phyloP scores from a whole-genome alignment of 2,797 vertebrate genomes.

The Chromobotia macracanthus region DNA sequence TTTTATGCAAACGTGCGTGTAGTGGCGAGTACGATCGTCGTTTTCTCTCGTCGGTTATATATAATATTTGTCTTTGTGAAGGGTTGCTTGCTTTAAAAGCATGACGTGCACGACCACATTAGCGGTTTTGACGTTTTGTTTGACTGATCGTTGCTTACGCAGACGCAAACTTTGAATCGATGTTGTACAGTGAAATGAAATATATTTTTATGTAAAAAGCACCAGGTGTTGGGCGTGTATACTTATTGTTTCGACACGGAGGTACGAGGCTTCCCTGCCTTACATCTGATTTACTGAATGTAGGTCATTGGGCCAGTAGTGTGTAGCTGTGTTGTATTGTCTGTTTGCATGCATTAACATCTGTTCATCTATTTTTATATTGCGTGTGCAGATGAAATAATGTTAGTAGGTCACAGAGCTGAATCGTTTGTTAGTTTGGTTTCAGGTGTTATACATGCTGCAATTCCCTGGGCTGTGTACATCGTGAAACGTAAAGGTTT shows the following conservation, averaged over 20 bases:
- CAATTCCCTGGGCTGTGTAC: not conserved
- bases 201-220: not conserved
- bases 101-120: too few relatives aligned
- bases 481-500: too few relatives aligned
- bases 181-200: too few relatives aligned
- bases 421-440: not conserved
- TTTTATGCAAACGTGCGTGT: not conserved
- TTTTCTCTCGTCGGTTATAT: not conserved
- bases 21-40: not conserved
- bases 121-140: too few relatives aligned
- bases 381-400: not conserved
- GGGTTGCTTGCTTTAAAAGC: too few relatives aligned
- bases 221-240: not conserved
- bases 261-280: constrained; percentile 75
- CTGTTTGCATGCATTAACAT: constrained; percentile 5
- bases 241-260: constrained; percentile 36
- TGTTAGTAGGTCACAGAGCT: constrained; percentile 6
- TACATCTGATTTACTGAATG: constrained; percentile 69
- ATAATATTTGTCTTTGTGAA: too few relatives aligned
- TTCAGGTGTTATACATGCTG: not conserved
- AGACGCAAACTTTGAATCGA: too few relatives aligned
- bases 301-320: constrained; percentile 66
- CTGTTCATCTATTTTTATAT: not conserved
- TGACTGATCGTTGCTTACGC: too few relatives aligned
- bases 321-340: not conserved